Base-by-base conservation (phyloP, 2,113 vertebrate genomes). In the Sterrhoptilus dennistouni region DNA sequence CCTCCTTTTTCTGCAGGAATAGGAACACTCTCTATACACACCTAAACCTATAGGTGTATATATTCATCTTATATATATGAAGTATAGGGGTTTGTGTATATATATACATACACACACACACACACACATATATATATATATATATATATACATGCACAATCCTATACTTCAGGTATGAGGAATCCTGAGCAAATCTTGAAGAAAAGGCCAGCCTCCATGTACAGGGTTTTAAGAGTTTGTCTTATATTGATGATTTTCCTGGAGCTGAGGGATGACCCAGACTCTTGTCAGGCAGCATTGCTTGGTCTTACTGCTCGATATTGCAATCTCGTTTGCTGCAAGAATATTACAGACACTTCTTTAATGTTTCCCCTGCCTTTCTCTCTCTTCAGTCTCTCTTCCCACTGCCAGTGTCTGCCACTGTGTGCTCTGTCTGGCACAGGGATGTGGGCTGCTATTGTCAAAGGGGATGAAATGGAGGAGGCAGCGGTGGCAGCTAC, bases 101-200 rank as follows among this genome's bases (percentile, higher is more conserved):
- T 12, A 20, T 6, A 25, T 14, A 3, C 8, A 36, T 11, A 35
- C 4, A 12, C 3, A 35, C 2, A 14, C 2, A 19, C 3, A 72
- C 1, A 53, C 1, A 9, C 1, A 16, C 1, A 13, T 10, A 2
- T 9, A 19, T 11, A 19, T 6, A 13, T 14, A 2, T 6, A 57
- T 12, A 20, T 8, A 14, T 11, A 2, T 5, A 59, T 5, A 35
- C 9, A 24, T 6, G 23, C 19, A 20, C 25, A 11, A 9, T 9
- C 14, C 21, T 29, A 6, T 38, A 23, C 13, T 13, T 88, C 21
- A 65, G 22, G 36, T 90, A 14, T 16, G 15, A 80, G 8, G 27
- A 63, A 59, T 22, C 7, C 60, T 54, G 20, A 78, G 5, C 4
- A 44, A 78, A 70, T 79, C 85, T 88, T 6, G 0, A 25, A 74